Percentiles rank a stretch among this genome's conserved stretches.
phyloP scores from a whole-genome alignment of 2,888 invertebrate species.

The Parapristionchus giblindavisi region DNA sequence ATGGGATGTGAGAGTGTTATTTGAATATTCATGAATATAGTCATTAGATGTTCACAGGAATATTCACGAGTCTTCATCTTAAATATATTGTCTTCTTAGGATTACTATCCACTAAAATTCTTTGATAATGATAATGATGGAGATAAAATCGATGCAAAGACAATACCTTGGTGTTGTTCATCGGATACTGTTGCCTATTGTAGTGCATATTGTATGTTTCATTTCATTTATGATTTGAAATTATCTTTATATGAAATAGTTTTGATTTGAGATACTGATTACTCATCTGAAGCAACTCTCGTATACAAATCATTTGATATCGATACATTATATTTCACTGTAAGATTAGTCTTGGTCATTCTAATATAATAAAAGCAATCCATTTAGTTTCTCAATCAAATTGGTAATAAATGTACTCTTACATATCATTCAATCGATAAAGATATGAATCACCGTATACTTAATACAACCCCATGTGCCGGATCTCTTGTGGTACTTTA shows the following conservation, averaged over 20 bases:
- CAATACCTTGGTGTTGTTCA: slow-evolving; percentile 26
- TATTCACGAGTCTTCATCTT: background rate
- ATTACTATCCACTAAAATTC: slow-evolving; percentile 2
- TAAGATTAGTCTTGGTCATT: background rate
- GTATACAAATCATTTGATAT: slow-evolving; percentile 18
- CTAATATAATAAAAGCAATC: too few species aligned
- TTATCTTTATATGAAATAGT: background rate
- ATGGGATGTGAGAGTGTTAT: too few species aligned
- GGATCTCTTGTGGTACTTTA: too few species aligned
- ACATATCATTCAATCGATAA: too few species aligned
- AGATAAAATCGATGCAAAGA: background rate
- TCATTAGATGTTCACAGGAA: background rate
- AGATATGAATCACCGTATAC: too few species aligned
- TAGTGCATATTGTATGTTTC: slow-evolving; percentile 12
- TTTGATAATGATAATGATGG: background rate
- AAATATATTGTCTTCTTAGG: background rate
- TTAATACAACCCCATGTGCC: too few species aligned
- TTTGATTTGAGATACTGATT: background rate
- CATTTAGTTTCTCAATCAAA: too few species aligned
- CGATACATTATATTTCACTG: slow-evolving; percentile 1
- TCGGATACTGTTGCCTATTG: background rate
- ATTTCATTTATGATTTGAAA: background rate
- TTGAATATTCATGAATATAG: too few species aligned
- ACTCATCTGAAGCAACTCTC: background rate
- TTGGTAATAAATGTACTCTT: background rate